Evolutionary conservation across 1,140 invertebrate genomes (phyloP), one percentile per base, ranked within the genome.

Genomic region (Lerema accius): DNA sequence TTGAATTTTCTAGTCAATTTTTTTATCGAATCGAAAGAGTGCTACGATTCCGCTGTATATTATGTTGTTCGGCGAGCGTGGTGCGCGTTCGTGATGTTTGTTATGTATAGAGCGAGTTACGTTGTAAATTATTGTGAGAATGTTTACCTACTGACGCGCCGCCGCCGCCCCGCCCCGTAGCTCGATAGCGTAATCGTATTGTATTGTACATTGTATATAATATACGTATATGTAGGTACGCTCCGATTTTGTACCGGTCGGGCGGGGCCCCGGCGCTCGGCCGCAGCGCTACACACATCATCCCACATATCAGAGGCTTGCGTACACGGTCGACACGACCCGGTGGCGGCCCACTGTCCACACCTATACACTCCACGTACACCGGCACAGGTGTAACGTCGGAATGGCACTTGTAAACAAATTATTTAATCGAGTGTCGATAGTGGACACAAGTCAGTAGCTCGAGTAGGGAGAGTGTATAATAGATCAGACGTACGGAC

Each of bases 1-100:
- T 88, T 86, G 84, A 86, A 84, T 86, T 87, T 89, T 88, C 84
- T 89, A 90, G 86, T 90, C 86, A 89, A 90, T 89, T 89, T 89
- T 86, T 89, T 89, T 85, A 86, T 78, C 69, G 86, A 86, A 89
- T 88, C 86, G 87, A 86, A 84, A 84, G 82, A 78, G 79, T 85
- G 83, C 83, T 84, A 84, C 84, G 84, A 84, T 84, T 86, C 87
- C 53, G 80, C 84, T 86, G 87, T 89, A 89, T 82, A 87, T 87
- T 90, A 84, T 87, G 85, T 89, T 86, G 78, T 85, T 86, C 78
- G 71, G 58, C 82, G 86, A 78, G 72, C 84, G 86, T 81, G 85
- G 70, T 83, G 79, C 82, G 86, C 86, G 86, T 73, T 83, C 82
- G 78, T 77, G 73, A 78, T 76, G 71, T 84, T 90, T 88, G 84